Evolutionary conservation across 2,113 vertebrate genomes (phyloP).

Genomic region (Tapirus terrestris): DNA sequence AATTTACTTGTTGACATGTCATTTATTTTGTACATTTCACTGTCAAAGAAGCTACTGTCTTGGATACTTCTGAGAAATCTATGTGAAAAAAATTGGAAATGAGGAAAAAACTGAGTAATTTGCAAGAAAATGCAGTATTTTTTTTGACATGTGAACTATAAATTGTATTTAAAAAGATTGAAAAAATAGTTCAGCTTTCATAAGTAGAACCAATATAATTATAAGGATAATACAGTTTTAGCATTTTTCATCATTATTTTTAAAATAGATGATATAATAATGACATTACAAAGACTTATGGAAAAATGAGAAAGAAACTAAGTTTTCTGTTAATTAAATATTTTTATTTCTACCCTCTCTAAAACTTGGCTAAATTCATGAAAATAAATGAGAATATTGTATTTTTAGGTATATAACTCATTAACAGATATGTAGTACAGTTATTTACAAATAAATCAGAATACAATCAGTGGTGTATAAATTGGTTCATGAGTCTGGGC

Average conservation of each 20-base stretch:
- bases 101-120: slow-evolving; percentile 53
- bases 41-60: slow-evolving; percentile 81
- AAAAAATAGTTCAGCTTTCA: neutral
- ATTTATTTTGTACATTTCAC: slow-evolving; percentile 86
- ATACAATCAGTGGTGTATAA: slow-evolving; percentile 26
- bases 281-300: neutral
- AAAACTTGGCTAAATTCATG: slow-evolving; percentile 35
- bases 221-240: slow-evolving; percentile 44
- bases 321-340: slow-evolving; percentile 36
- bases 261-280: slow-evolving; percentile 2
- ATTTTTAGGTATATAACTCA: slow-evolving; percentile 1
- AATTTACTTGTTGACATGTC: slow-evolving; percentile 87
- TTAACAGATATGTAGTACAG: neutral
- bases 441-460: slow-evolving; percentile 48
- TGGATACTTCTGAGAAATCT: slow-evolving; percentile 76
- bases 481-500: neutral
- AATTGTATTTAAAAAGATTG: slow-evolving; percentile 35
- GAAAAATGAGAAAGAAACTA: slow-evolving; percentile 10
- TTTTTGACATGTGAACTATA: slow-evolving; percentile 39
- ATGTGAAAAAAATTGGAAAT: slow-evolving; percentile 74
- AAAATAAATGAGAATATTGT: slow-evolving; percentile 31
- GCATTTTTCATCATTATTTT: slow-evolving; percentile 3
- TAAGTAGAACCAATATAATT: slow-evolving; percentile 27
- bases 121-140: slow-evolving; percentile 55
- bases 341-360: neutral